Base-by-base conservation (phyloP, 1,140 invertebrate genomes). In the Magallana angulata region DNA sequence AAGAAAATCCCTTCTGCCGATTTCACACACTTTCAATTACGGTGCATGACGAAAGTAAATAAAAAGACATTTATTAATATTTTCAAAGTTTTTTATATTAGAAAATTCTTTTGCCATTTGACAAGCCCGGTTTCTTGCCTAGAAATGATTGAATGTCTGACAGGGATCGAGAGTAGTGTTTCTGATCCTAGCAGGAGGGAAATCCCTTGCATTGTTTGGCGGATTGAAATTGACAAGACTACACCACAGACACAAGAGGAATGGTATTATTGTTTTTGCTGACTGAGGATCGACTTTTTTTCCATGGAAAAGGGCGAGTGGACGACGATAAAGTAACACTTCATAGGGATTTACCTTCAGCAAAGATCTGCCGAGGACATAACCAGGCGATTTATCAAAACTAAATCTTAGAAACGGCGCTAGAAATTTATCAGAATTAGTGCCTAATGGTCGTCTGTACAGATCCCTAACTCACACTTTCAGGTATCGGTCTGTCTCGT, bases 391-490 rank as follows among this genome's bases (percentile, higher is more conserved):
- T 71, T 71, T 71, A 71, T 71, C 68, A 71, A 71, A 30, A 71
- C 68, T 71, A 30, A 71, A 71, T 12, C 68, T 71, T 30, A 30
- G 68, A 71, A 11, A 71, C 36, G 7, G 18, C 68, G 11, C 11
- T 12, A 71, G 68, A 71, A 71, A 71, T 30, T 71, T 71, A 71
- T 71, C 68, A 71, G 68, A 71, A 71, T 71, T 71, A 71, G 68
- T 30, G 68, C 36, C 36, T 30, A 71, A 18, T 71, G 68, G 24
- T 71, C 36, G 24, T 71, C 68, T 30, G 24, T 18, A 12, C 68
- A 71, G 36, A 71, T 71, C 68, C 68, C 68, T 30, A 36, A 30
- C 68, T 71, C 68, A 71, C 68, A 71, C 68, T 30, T 30, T 71
- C 24, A 24, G 30, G 68, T 71, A 71, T 71, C 24, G 7, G 24